Base-by-base conservation (phyloP, 30 jellyfish, hydroid and myxozoan genomes). In the Aurelia coerulea region DNA sequence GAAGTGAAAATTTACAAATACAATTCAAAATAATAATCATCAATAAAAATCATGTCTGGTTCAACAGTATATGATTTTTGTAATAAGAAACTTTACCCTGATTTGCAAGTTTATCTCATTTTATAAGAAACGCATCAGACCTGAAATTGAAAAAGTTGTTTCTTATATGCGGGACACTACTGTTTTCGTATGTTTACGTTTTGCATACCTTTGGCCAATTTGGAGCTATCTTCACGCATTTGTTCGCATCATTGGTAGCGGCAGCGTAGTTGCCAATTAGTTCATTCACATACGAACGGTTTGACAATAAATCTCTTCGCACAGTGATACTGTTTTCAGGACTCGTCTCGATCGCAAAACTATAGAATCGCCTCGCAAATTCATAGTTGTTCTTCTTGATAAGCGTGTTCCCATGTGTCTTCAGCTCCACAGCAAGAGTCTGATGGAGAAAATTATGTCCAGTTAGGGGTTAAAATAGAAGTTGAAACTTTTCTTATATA, bases 181-280 rank as follows among this genome's bases (percentile, higher is more conserved):
- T n/a, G n/a, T 37, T 37, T 37, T 37, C 2, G 46, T 8, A 2
- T 39, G 50, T 39, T 39, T 3, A 80, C 66, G 19, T n/a, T 29
- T 16, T 62, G 19, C 93, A 39, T 73, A 74, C 95, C 95, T 85
- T 85, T 14, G 85, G 95, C 95, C 95, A 85, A 4, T 65, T 10
- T 11, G 88, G 84, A 37, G 35, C 70, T 46, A 66, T 10, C 65
- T 85, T 49, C 42, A 34, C 54, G 67, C 95, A 85, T 31, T 65
- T 74, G 32, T n/a, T 62, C 4, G 95, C 95, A 66, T 74, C 81
- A 51, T 19, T 32, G 32, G 29, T 60, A 1, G 95, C 95, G 17
- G 23, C 89, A 15, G 16, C 54, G 62, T 39, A 35, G 62, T 63
- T 46, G 4, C 80, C 77, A 16, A 76, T 32, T 6, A 72, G 59